phyloP scores from a whole-genome alignment of 2,113 vertebrate species.

The Callithrix jacchus region DNA sequence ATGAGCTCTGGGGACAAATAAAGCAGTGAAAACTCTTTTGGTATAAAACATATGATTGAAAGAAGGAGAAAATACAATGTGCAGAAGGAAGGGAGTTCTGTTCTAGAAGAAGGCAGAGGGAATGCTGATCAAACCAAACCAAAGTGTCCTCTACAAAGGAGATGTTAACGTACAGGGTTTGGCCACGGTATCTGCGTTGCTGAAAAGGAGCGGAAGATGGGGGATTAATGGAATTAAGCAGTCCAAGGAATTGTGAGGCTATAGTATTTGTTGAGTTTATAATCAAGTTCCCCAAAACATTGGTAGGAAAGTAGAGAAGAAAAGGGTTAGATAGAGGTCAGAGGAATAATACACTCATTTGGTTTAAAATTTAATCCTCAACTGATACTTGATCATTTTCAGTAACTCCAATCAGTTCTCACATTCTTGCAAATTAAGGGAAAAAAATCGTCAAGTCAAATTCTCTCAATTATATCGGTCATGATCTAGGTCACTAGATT shows the following conservation, averaged over 20 bases:
- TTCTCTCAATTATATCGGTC: background rate
- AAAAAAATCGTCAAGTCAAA: background rate
- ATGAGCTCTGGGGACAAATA: background rate
- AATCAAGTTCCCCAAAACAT: background rate
- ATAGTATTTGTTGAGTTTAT: background rate
- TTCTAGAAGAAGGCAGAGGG: background rate
- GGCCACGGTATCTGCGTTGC: background rate
- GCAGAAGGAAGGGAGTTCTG: background rate
- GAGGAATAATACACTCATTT: background rate
- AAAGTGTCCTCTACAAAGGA: background rate
- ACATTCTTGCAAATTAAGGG: background rate
- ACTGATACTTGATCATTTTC: background rate
- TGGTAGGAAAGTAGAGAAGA: background rate
- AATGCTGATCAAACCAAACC: background rate
- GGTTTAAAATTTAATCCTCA: background rate
- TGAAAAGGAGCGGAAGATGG: background rate
- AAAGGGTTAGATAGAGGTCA: background rate
- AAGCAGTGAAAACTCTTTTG: background rate
- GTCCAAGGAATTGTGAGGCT: background rate
- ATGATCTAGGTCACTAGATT: background rate
- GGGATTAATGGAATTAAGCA: background rate
- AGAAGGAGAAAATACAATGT: background rate
- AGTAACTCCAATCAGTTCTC: background rate
- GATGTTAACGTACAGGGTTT: background rate
- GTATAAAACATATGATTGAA: background rate